Evolutionary conservation across 1,140 invertebrate species (phyloP), one percentile per base, ranked within the genome.

Genomic region (Phortica variegata): DNA sequence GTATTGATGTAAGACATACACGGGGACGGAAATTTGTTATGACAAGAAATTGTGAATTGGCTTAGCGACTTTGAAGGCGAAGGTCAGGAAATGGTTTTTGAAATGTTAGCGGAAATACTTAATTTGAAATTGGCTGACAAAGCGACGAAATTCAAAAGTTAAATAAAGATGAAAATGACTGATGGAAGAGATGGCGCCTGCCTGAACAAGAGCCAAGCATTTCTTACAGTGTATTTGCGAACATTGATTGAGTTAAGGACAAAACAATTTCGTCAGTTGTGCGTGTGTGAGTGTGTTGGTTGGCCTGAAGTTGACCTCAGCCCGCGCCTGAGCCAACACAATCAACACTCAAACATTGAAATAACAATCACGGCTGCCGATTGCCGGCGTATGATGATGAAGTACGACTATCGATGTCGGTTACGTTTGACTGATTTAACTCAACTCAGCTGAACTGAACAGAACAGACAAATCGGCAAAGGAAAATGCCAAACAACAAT

Each of bases 341-440:
- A n/a, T 3, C 12, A 34, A 34, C 4, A 15, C 33, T 4, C 44
- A 17, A 47, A 43, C 54, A 62, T 61, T 62, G 59, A n/a, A n/a
- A n/a, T n/a, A n/a, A n/a, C n/a, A n/a, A n/a, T n/a, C n/a, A n/a
- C 23, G 5, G 23, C 10, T 26, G 23, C 23, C 10, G 23, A 62
- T 62, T 62, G 60, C 62, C n/a, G n/a, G n/a, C n/a, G n/a, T 62
- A 58, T 56, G 36, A 54, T 66, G 63, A 68, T 66, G 63, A 57
- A 62, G 63, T 66, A 63, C n/a, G n/a, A n/a, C 62, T 66, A 66
- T 66, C 62, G 62, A 66, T 68, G 62, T 66, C 62, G 62, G 62
- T 62, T 62, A 58, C 63, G 56, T 68, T 66, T 66, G 62, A 66
- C 62, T 66, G 62, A 66, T 66, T 66, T 58, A 26, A 26, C 23